Evolutionary conservation across 2,113 vertebrate genomes (phyloP), one percentile per base, ranked within the genome.

Genomic region (Alces alces): DNA sequence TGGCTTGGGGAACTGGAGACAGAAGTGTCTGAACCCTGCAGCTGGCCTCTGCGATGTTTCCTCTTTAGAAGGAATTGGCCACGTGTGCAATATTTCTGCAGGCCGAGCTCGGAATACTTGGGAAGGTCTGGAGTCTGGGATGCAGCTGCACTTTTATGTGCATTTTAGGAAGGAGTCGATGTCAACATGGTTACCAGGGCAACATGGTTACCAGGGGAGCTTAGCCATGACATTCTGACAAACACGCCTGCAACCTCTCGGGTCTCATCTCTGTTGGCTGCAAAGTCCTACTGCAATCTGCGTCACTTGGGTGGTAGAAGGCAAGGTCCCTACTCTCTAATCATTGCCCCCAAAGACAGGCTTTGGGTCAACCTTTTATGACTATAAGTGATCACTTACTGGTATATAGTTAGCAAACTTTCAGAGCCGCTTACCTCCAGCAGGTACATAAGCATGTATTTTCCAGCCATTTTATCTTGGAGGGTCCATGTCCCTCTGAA

Each of bases 391-490:
- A 4, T 6, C 45, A 27, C n/a, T 54, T 57, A 7, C 16, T 23
- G 16, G 86, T 1, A 4, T 57, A 4, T 15, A 28, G 76, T 82
- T n/a, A 85, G 55, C 27, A 14, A 23, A 39, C 64, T 3, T 33
- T 12, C 10, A 0, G 17, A 33, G n/a, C 45, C 2, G 0, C 61
- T 6, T 3, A 9, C 2, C n/a, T 17, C 4, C 0, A n/a, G 8
- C 64, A 6, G 64, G 16, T 7, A 52, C 1, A 2, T 0, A 13
- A 0, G 15, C 39, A 4, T 2, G 5, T 17, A 16, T 39, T 36
- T 25, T 30, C 16, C 2, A 2, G 4, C 23, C n/a, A 5, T 27
- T 4, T 58, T 16, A 1, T 39, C 9, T 17, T 43, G 52, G 78
- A 13, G 2, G 4, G 52, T 33, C 15, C 6, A 2, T 2, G 13